Percentiles rank a stretch among this genome's conserved stretches.
Conservation (phyloP, 2,113 vertebrate genomes). For the Hippocampus zosterae region DNA sequence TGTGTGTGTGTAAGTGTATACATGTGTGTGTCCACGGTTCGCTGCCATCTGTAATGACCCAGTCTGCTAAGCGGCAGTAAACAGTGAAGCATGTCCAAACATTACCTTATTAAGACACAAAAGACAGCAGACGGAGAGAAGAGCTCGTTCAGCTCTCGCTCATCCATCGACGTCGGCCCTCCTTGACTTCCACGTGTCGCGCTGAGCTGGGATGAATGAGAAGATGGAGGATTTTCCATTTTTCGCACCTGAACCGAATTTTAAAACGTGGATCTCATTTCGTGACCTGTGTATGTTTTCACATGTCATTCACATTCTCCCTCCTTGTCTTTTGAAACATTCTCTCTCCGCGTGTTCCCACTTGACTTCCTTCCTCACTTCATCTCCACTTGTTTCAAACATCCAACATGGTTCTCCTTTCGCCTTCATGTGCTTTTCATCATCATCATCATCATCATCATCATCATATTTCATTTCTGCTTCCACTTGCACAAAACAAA, state of each 20-base stretch:
- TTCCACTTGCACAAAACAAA: not conserved
- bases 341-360: not conserved
- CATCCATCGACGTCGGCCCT: not conserved
- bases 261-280: no score
- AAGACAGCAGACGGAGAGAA: constrained; percentile 13
- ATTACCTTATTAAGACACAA: constrained; percentile 76
- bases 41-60: constrained; percentile 47
- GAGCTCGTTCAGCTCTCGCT: not conserved
- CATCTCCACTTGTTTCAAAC: not conserved
- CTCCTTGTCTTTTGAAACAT: not conserved
- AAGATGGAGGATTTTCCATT: no score
- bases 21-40: constrained; percentile 36
- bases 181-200: not conserved
- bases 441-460: no score
- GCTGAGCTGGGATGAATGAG: not conserved
- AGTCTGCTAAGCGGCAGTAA: constrained; percentile 56
- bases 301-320: not conserved
- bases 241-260: no score
- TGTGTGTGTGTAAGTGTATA: constrained; percentile 14
- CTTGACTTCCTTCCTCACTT: not conserved
- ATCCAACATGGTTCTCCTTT: not conserved
- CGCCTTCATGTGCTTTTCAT: no score
- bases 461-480: no score
- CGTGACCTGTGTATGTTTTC: not conserved
- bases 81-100: constrained; percentile 69